Evolutionary conservation across 2,113 vertebrate genomes (phyloP).

Genomic region (Cervus canadensis): DNA sequence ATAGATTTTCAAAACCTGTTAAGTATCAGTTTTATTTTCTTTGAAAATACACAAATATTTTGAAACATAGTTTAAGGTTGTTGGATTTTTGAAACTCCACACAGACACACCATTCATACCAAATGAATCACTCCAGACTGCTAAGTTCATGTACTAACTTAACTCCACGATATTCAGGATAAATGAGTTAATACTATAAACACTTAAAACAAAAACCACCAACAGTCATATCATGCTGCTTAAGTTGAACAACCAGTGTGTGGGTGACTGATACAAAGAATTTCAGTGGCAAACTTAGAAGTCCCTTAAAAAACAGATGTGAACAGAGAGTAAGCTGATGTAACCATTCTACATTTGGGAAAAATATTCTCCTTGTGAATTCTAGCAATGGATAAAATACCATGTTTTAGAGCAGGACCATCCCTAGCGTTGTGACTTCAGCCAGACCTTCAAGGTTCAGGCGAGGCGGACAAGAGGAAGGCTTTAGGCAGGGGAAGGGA

Average conservation of each 20-base stretch:
- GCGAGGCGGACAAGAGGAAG: not conserved
- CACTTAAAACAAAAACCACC: not conserved
- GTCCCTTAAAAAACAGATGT: not conserved
- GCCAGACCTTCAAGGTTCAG: not conserved
- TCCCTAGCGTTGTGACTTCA: not conserved
- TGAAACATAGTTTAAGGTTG: not conserved
- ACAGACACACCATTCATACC: not conserved
- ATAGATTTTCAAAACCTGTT: constrained; percentile 13
- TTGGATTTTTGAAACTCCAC: constrained; percentile 1
- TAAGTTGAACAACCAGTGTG: not conserved
- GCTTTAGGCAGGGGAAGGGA: not conserved
- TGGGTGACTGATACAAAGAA: not conserved
- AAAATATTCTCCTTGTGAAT: not conserved
- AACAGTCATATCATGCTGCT: not conserved
- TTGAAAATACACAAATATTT: constrained; percentile 54
- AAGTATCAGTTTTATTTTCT: constrained; percentile 44
- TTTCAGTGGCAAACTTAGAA: not conserved
- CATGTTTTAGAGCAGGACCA: not conserved
- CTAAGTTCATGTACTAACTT: not conserved
- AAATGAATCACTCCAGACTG: not conserved
- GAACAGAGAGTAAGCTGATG: not conserved
- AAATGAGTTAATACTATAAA: not conserved
- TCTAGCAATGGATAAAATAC: not conserved
- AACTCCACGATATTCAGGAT: not conserved
- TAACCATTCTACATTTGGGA: not conserved